A percentile compares a stretch with the other conserved stretches of the same genome.
Evolutionary conservation across 2,113 vertebrate genomes (phyloP).

Genomic region (Hylia prasina): DNA sequence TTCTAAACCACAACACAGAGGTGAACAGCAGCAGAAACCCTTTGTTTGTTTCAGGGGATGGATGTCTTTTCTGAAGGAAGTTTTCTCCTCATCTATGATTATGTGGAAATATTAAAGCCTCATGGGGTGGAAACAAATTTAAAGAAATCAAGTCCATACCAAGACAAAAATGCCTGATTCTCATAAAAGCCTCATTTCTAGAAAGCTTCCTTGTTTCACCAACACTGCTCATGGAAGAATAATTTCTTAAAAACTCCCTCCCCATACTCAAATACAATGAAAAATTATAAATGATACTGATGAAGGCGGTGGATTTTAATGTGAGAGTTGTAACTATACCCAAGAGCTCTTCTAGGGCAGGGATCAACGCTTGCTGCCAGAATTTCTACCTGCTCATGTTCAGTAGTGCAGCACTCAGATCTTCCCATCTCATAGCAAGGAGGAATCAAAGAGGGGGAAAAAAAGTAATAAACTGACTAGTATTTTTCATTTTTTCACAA

Average conservation of each 20-base stretch:
- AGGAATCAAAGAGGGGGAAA: background rate
- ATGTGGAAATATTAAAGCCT: background rate
- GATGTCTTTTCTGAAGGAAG: background rate
- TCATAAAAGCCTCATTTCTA: background rate
- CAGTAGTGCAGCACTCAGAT: background rate
- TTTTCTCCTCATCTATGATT: background rate
- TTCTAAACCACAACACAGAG: background rate
- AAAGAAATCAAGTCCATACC: background rate
- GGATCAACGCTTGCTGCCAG: rapidly evolving
- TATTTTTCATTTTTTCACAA: background rate
- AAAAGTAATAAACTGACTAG: background rate
- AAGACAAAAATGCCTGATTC: background rate
- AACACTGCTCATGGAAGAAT: background rate
- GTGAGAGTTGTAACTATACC: background rate
- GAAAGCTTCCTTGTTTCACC: background rate
- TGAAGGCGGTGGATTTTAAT: background rate
- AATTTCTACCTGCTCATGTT: background rate
- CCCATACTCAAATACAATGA: background rate
- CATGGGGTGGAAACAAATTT: background rate
- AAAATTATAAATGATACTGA: background rate
- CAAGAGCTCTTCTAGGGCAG: background rate
- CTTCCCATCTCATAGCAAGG: background rate
- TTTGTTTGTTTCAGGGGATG: background rate
- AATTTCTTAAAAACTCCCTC: background rate
- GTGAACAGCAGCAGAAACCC: background rate